Conservation (phyloP, 2,888 invertebrate species). For the Iphiclides podalirius region DNA sequence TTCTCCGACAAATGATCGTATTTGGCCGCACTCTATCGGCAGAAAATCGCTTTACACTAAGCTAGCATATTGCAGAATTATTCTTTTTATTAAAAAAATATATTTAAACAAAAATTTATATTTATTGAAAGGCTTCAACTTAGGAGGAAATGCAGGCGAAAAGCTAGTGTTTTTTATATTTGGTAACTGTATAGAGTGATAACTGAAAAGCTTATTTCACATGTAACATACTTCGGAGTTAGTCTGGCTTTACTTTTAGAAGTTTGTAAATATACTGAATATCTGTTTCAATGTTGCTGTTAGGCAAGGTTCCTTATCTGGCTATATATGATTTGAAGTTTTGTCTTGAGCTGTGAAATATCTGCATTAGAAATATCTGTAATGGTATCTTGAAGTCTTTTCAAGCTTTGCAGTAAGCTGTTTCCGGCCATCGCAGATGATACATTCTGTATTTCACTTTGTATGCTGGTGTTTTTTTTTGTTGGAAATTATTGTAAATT, state of each 20-base stretch:
- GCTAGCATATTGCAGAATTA: too few species aligned
- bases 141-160: slow-evolving; percentile 16
- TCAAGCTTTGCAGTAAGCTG: slow-evolving; percentile 7
- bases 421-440: background rate
- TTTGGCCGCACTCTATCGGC: too few species aligned
- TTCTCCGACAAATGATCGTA: too few species aligned
- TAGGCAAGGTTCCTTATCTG: slow-evolving; percentile 11
- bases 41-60: too few species aligned
- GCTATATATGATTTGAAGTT: slow-evolving; percentile 10
- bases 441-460: too few species aligned
- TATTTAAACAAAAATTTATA: too few species aligned
- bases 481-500: slow-evolving; percentile 13
- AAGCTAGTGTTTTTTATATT: slow-evolving; percentile 19
- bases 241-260: slow-evolving; percentile 22
- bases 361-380: slow-evolving; percentile 9
- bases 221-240: slow-evolving; percentile 26
- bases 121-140: too few species aligned
- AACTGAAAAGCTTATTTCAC: slow-evolving; percentile 29
- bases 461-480: slow-evolving; percentile 8
- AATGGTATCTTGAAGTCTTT: slow-evolving; percentile 4
- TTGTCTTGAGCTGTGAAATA: slow-evolving; percentile 9
- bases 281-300: slow-evolving; percentile 20
- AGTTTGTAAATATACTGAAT: background rate
- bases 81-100: too few species aligned
- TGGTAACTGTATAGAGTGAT: slow-evolving; percentile 21